phyloP scores from a whole-genome alignment of 92 coral and sea anemone species.

The Bergia sp. region DNA sequence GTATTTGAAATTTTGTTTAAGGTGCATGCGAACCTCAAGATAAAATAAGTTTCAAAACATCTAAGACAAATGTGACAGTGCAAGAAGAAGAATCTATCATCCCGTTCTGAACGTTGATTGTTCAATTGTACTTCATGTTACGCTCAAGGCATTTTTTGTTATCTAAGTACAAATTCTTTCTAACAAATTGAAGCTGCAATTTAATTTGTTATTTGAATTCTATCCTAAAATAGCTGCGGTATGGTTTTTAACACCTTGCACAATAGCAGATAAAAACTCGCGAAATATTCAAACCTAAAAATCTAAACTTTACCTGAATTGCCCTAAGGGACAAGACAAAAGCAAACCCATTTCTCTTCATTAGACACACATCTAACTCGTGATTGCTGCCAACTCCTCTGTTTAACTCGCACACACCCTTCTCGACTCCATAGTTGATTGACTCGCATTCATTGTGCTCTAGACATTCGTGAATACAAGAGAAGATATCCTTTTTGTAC shows the following conservation, averaged over 20 bases:
- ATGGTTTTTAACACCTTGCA: too few species aligned
- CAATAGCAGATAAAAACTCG: too few species aligned
- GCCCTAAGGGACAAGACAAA: constrained; percentile 31
- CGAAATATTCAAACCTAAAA: neutral
- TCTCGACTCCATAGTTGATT: constrained; percentile 12
- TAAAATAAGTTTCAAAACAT: too few species aligned
- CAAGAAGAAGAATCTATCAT: too few species aligned
- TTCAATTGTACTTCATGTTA: too few species aligned
- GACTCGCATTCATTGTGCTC: constrained; percentile 26
- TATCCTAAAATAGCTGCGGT: too few species aligned
- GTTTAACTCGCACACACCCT: constrained; percentile 27
- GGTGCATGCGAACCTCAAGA: too few species aligned
- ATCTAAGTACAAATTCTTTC: too few species aligned
- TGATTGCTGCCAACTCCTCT: neutral
- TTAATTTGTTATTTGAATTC: too few species aligned
- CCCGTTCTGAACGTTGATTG: too few species aligned
- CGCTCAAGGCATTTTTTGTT: neutral
- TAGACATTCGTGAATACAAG: constrained; percentile 20
- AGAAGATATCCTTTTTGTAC: neutral
- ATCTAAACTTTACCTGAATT: constrained; percentile 10
- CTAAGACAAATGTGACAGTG: too few species aligned
- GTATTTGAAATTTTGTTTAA: too few species aligned
- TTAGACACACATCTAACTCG: neutral
- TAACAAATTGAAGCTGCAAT: neutral
- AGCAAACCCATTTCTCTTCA: constrained; percentile 6